A percentile compares a stretch with the other conserved stretches of the same genome.
These are phyloP conservation scores for Drosophila melanica DNA, from an alignment of 1,140 invertebrate genomes.

Conservation along the genomic window DNA sequence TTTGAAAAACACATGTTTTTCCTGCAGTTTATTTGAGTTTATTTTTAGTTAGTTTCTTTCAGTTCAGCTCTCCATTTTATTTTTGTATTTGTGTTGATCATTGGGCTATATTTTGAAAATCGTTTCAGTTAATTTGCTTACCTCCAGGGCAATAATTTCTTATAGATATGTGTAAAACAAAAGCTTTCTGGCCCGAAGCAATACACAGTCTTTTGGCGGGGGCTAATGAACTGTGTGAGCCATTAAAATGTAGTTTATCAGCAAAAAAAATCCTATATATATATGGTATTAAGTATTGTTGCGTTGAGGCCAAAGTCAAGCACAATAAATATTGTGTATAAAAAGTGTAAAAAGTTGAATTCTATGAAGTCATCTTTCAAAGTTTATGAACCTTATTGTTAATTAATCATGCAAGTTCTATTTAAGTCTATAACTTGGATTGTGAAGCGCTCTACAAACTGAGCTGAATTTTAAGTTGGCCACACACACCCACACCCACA, in stretches of 20 bases:
- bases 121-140: background rate
- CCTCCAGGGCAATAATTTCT: background rate
- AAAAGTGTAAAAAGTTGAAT: background rate
- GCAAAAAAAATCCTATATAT: conserved; percentile 20
- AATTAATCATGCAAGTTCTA: conserved; percentile 31
- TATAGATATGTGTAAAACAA: background rate
- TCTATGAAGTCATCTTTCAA: conserved; percentile 34
- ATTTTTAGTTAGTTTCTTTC: too few species aligned
- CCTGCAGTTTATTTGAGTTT: background rate
- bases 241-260: conserved; percentile 43
- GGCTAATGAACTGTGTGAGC: conserved; percentile 37
- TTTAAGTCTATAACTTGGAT: conserved; percentile 17
- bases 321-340: background rate
- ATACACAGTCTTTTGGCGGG: conserved; percentile 1
- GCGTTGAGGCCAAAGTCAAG: background rate
- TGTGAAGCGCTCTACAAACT: conserved; percentile 26
- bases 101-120: background rate
- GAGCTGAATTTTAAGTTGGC: conserved; percentile 36
- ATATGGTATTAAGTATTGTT: background rate
- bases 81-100: background rate
- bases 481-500: conserved; percentile 20
- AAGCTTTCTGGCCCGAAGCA: background rate
- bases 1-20: background rate
- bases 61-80: too few species aligned
- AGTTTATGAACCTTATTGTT: conserved; percentile 21